phyloP scores from a whole-genome alignment of 2,888 invertebrate species.

The Eueremaeus valkanovi region DNA sequence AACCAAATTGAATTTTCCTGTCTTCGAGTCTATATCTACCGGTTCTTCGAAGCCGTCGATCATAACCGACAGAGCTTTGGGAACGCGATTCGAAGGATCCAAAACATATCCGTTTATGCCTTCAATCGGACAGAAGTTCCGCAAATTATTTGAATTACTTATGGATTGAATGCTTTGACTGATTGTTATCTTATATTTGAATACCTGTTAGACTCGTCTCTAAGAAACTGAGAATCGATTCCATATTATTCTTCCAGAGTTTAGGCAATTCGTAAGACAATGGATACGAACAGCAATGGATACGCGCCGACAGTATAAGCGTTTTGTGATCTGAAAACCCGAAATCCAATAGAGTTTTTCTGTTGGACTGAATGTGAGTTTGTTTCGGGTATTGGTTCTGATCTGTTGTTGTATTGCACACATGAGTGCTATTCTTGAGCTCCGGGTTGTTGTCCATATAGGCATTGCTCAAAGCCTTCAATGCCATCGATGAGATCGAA shows the following conservation, averaged over 20 bases:
- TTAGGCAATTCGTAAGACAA: constrained; percentile 63
- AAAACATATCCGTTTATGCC: constrained; percentile 16
- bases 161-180: no score
- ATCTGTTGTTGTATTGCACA: constrained; percentile 5
- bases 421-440: constrained; percentile 42
- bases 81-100: not conserved
- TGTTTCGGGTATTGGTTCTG: not conserved
- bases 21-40: constrained; percentile 64
- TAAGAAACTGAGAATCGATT: constrained; percentile 25
- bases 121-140: not conserved
- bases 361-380: not conserved
- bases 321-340: not conserved
- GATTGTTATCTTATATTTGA: not conserved
- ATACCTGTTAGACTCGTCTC: constrained; percentile 24
- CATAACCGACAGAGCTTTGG: constrained; percentile 19
- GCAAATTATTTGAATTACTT: not conserved
- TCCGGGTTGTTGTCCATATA: constrained; percentile 44
- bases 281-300: constrained; percentile 92
- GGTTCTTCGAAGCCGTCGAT: constrained; percentile 50
- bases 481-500: constrained; percentile 3
- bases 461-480: constrained; percentile 42
- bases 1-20: constrained; percentile 67
- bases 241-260: constrained; percentile 79
- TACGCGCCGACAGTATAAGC: constrained; percentile 45
- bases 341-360: not conserved